Evolutionary conservation across 2,113 vertebrate species (phyloP).

Genomic region (Emydocephalus ijimae): DNA sequence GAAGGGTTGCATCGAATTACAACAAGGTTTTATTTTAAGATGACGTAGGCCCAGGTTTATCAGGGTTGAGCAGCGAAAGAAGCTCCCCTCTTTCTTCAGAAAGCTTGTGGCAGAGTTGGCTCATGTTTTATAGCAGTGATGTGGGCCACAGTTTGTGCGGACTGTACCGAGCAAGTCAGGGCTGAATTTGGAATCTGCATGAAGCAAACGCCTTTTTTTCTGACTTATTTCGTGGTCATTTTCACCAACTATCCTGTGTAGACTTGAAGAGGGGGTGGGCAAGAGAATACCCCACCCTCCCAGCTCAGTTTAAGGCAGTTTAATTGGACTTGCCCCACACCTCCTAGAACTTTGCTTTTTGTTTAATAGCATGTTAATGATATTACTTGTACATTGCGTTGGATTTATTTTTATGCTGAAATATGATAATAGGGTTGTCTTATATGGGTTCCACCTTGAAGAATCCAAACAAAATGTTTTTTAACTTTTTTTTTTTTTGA

Average conservation of each 20-base stretch:
- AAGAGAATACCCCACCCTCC: neutral
- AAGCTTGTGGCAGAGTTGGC: constrained; percentile 35
- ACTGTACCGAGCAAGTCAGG: neutral
- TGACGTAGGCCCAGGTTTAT: constrained; percentile 49
- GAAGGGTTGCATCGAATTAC: constrained; percentile 62
- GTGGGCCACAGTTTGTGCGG: neutral
- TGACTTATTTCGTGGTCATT: neutral
- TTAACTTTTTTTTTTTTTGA: neutral
- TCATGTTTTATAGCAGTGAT: neutral
- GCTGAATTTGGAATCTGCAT: neutral
- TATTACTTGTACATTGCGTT: neutral
- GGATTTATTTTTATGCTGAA: neutral
- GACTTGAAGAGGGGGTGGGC: neutral
- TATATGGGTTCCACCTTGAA: neutral
- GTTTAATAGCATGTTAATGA: neutral
- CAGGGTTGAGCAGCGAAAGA: constrained; percentile 46
- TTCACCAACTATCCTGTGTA: neutral
- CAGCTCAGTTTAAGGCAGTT: neutral
- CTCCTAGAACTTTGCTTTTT: neutral
- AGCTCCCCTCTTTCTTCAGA: constrained; percentile 29
- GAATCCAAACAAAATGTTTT: neutral
- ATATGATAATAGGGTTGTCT: neutral
- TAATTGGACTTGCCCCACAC: neutral
- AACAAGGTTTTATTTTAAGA: constrained; percentile 57
- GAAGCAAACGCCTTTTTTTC: neutral